phyloP scores from a whole-genome alignment of 2,113 vertebrate species.

The Dermatemys mawii region DNA sequence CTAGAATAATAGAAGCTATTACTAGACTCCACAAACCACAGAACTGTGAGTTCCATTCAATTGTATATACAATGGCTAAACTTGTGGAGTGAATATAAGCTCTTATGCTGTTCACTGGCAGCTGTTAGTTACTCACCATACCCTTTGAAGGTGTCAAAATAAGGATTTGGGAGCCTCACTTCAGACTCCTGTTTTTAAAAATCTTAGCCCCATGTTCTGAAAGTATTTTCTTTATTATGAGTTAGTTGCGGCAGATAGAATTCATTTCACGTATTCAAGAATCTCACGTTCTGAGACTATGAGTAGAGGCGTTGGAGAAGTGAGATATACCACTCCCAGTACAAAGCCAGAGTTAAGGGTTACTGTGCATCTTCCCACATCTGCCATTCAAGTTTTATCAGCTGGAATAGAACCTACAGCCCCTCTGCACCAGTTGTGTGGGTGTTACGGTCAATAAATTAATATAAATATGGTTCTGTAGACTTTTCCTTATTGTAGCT shows the following conservation, averaged over 20 bases:
- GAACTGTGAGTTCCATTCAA: neutral
- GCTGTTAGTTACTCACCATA: too few species aligned
- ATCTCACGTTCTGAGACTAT: neutral
- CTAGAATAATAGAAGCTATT: neutral
- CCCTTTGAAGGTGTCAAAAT: neutral
- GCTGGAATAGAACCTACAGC: neutral
- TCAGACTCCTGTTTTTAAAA: neutral
- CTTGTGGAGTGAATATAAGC: neutral
- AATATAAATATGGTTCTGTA: neutral
- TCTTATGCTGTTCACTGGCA: neutral
- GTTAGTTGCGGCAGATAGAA: neutral
- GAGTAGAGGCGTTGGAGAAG: neutral
- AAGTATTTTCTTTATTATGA: neutral
- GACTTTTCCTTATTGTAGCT: neutral
- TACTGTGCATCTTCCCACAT: neutral
- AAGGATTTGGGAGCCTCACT: neutral
- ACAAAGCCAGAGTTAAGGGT: too few species aligned
- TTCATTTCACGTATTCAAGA: neutral
- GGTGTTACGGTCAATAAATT: neutral
- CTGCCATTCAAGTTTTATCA: neutral
- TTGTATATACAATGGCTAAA: neutral
- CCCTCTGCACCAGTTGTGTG: neutral
- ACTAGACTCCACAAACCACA: neutral
- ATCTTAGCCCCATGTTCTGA: neutral
- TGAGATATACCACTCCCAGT: neutral